A percentile compares a stretch with the other conserved stretches of the same genome.
Evolutionary conservation across 2,797 vertebrate species (phyloP).

Genomic region (Pteronotus mesoamericanus): DNA sequence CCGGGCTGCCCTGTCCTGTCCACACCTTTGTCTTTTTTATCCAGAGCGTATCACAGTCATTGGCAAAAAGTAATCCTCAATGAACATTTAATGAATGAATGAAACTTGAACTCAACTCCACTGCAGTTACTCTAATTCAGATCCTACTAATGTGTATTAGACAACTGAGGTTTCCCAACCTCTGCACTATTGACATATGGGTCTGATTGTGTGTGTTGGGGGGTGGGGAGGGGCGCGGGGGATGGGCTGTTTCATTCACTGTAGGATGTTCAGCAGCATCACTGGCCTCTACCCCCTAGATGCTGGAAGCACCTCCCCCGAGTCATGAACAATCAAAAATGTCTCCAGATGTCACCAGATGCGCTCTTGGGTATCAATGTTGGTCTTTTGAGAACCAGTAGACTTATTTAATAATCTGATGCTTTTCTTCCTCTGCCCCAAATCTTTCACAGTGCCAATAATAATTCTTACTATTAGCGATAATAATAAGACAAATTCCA

Average conservation of each 20-base stretch:
- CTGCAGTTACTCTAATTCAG: neutral
- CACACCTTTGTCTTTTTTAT: neutral
- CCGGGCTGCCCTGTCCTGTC: neutral
- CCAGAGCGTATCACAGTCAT: rapidly evolving
- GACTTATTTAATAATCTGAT: neutral
- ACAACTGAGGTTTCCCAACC: neutral
- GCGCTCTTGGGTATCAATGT: neutral
- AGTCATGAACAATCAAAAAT: neutral
- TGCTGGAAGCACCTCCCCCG: neutral
- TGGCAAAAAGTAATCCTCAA: neutral
- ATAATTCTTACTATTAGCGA: neutral
- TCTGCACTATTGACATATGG: neutral
- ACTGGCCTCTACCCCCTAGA: neutral
- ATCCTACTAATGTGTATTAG: neutral
- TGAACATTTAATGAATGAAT: neutral
- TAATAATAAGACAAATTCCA: neutral
- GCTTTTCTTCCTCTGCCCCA: neutral
- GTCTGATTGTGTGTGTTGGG: neutral
- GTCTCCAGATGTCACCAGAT: neutral
- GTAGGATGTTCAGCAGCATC: neutral
- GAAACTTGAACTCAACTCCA: neutral
- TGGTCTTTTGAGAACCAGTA: neutral
- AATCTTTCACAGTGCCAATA: neutral
- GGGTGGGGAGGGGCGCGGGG: too few species aligned
- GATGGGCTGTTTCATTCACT: rapidly evolving